phyloP scores from a whole-genome alignment of 1,140 invertebrate species.

The Drosophila aff. region DNA sequence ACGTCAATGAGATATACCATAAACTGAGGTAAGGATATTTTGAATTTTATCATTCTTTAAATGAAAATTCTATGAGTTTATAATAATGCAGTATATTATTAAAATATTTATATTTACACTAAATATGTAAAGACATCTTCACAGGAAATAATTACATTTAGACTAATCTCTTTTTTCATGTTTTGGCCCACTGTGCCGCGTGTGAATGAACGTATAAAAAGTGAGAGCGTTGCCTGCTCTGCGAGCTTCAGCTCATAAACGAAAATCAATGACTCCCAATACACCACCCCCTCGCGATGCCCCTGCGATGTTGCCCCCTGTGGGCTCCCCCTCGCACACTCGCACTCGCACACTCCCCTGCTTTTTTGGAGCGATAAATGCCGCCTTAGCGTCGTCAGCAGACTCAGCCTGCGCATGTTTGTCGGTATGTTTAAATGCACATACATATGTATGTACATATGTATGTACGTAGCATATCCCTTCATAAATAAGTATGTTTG shows the following conservation, averaged over 20 bases:
- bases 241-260: constrained; percentile 71
- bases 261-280: constrained; percentile 83
- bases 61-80: too few species aligned
- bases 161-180: background rate
- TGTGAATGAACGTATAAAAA: constrained; percentile 83
- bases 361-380: constrained; percentile 49
- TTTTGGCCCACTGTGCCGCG: constrained; percentile 61
- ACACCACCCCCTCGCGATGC: constrained; percentile 17
- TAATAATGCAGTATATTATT: too few species aligned
- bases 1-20: constrained; percentile 6
- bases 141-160: background rate
- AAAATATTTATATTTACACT: background rate
- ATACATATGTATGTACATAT: background rate
- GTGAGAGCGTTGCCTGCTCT: constrained; percentile 65
- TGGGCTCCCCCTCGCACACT: constrained; percentile 15
- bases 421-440: constrained; percentile 8
- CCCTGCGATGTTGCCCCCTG: background rate
- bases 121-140: background rate
- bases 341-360: constrained; percentile 11
- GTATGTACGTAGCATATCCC: constrained; percentile 9
- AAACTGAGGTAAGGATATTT: background rate
- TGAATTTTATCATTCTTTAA: background rate
- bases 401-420: constrained; percentile 47
- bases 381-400: constrained; percentile 51
- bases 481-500: background rate